Percentiles rank a stretch among this genome's conserved stretches.
Conservation (phyloP, 2,797 vertebrate genomes). For the Hirundo rustica region DNA sequence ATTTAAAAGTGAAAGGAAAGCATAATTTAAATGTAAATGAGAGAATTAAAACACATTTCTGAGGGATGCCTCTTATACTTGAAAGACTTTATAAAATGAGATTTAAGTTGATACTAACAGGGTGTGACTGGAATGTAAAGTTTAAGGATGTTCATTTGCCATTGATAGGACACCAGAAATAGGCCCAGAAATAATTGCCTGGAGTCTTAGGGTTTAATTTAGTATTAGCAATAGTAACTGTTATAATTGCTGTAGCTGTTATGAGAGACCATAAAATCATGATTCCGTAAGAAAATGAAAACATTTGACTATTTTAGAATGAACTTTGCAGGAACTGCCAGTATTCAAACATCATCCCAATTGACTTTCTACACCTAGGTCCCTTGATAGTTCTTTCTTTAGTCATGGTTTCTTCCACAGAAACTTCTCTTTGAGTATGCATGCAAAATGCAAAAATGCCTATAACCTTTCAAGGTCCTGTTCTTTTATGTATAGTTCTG, state of each 20-base stretch:
- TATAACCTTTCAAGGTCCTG: background rate
- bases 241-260: background rate
- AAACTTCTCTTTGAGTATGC: background rate
- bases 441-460: background rate
- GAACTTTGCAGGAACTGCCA: background rate
- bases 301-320: background rate
- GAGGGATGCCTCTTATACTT: background rate
- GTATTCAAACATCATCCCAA: background rate
- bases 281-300: background rate
- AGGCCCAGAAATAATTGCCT: background rate
- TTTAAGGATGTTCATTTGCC: background rate
- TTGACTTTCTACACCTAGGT: background rate
- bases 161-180: background rate
- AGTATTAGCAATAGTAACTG: background rate
- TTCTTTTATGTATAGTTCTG: background rate
- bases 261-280: background rate
- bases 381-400: background rate
- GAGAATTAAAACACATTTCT: slow-evolving; percentile 10
- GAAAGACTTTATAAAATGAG: slow-evolving; percentile 1
- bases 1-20: background rate
- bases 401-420: background rate
- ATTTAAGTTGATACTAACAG: background rate
- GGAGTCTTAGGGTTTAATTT: background rate
- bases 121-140: background rate
- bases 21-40: slow-evolving; percentile 38